Base-by-base conservation (phyloP, 2,888 invertebrate species). In the Drosophila mayaguana region DNA sequence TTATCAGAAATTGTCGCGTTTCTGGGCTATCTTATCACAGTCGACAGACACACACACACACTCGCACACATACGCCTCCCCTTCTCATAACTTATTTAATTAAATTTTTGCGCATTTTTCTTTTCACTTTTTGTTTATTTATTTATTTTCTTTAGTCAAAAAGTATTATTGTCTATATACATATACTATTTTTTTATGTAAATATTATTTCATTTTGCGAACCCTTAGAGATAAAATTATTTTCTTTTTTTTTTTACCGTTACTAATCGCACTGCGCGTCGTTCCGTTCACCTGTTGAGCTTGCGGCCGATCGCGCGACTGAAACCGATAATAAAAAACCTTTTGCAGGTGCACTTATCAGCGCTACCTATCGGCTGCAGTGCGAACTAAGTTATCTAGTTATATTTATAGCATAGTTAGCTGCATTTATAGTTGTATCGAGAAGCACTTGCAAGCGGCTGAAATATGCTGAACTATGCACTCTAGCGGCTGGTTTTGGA, bases 281-380 rank as follows among this genome's bases (percentile, higher is more conserved):
- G 40, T 40, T 38, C 46, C 63, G 43, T 65, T 48, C 83, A 83
- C 78, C 86, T 81, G 83, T 72, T 80, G 63, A 74, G 72, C 74
- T 42, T 63, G 80, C 75, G 72, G 55, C 46, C 72, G 76, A 85
- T 78, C 83, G 81, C 71, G 83, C 65, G 75, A 84, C 83, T 86
- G 64, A 76, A 72, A 71, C 62, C 56, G 48, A 32, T 36, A 43
- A 45, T 55, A 56, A 63, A 61, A 63, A 57, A 43, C 25, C 1
- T 34, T 36, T 46, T 22, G 22, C 73, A 54, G 74, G 59, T 67
- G 53, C 25, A 28, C 25, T 11, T 0, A 20, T 16, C 4, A 18
- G 45, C 61, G 66, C 32, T 38, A 42, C 43, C 70, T 66, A 54
- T 12, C 62, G 78, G 25, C 32, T 16, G 18, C 0, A 2, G 0